Conservation (phyloP, 2,797 vertebrate species). For the Cyprinodon diabolis region DNA sequence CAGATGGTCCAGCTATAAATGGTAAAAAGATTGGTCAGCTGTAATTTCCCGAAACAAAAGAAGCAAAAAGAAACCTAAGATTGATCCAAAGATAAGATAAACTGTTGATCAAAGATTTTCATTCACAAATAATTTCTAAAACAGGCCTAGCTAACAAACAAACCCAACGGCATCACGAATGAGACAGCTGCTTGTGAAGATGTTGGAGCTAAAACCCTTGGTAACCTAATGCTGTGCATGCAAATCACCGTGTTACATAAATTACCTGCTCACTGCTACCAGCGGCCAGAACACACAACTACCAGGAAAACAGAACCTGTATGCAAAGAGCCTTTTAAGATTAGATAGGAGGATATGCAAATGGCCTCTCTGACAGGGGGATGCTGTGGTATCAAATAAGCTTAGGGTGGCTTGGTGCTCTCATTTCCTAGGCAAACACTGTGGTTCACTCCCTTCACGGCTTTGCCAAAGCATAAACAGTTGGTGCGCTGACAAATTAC, state of each 20-base stretch:
- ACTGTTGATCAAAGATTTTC: conserved; percentile 11
- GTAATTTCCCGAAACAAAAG: conserved; percentile 9
- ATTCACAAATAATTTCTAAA: conserved; percentile 43
- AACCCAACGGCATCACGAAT: conserved; percentile 45
- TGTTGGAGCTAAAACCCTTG: conserved; percentile 49
- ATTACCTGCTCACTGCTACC: conserved; percentile 62
- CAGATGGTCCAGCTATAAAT: conserved; percentile 58
- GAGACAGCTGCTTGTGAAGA: conserved; percentile 42
- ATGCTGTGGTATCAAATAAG: conserved; percentile 45
- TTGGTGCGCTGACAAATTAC: conserved; percentile 59
- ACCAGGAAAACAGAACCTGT: conserved; percentile 69
- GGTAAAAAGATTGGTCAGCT: conserved; percentile 22
- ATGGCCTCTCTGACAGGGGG: conserved; percentile 47
- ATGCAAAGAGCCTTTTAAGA: conserved; percentile 78
- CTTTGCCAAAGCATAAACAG: conserved; percentile 71
- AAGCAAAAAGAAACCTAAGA: conserved; percentile 9
- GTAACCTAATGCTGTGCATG: conserved; percentile 62
- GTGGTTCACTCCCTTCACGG: conserved; percentile 63
- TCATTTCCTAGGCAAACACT: conserved; percentile 79
- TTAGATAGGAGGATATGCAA: conserved; percentile 77
- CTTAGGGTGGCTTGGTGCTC: conserved; percentile 65
- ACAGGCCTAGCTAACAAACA: conserved; percentile 55
- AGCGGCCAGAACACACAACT: conserved; percentile 58
- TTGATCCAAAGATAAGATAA: conserved; percentile 9
- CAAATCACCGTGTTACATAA: conserved; percentile 69